Evolutionary conservation across 2,888 invertebrate genomes (phyloP).

Genomic region (Idaea straminata): DNA sequence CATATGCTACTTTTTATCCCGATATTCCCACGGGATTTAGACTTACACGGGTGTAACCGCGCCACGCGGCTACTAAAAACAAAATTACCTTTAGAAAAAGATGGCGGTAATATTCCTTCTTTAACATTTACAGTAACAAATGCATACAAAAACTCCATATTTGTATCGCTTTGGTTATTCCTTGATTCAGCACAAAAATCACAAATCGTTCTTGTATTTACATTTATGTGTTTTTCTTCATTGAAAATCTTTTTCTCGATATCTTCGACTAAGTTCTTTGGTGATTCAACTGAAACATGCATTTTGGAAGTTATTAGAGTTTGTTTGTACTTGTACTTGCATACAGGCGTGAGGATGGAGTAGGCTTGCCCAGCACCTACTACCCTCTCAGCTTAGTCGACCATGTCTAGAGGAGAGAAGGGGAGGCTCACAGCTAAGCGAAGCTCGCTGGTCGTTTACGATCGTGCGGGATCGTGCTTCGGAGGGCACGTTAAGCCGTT

Average conservation of each 20-base stretch:
- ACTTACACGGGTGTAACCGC: too few species aligned
- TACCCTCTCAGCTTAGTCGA: too few species aligned
- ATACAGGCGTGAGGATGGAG: too few species aligned
- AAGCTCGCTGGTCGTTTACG: too few species aligned
- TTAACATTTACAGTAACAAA: slow-evolving; percentile 67
- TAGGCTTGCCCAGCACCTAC: too few species aligned
- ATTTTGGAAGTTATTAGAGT: slow-evolving; percentile 3
- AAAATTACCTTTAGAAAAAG: slow-evolving; percentile 63
- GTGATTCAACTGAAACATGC: slow-evolving; percentile 15
- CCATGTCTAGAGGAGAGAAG: too few species aligned
- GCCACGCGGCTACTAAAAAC: not conserved
- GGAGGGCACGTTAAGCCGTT: too few species aligned
- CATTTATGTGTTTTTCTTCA: slow-evolving; percentile 17
- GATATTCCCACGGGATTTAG: too few species aligned
- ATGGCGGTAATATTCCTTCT: slow-evolving; percentile 58
- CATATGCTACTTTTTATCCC: too few species aligned
- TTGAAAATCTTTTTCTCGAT: not conserved
- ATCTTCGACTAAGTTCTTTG: slow-evolving; percentile 12
- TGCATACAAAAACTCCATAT: slow-evolving; percentile 62
- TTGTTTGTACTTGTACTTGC: too few species aligned
- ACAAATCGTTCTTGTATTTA: slow-evolving; percentile 32
- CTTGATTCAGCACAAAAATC: slow-evolving; percentile 42
- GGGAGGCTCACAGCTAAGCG: too few species aligned
- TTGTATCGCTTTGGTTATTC: slow-evolving; percentile 31
- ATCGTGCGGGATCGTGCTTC: too few species aligned